Evolutionary conservation across 92 coral and sea anemone genomes (phyloP), one percentile per base, ranked within the genome.

Genomic region (Zoanthus sociatus): DNA sequence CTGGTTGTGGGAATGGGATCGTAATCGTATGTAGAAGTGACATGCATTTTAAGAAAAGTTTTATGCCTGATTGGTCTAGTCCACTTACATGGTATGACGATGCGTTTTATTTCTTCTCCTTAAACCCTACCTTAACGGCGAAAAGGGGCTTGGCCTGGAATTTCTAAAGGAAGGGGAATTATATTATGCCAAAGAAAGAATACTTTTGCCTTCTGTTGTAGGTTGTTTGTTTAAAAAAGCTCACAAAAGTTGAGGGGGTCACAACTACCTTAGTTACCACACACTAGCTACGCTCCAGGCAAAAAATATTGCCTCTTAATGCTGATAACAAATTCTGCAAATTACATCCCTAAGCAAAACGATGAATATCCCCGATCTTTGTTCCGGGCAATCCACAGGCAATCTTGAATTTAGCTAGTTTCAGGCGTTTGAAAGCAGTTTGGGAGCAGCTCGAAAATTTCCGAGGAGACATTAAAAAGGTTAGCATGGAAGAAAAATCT

Each of bases 91-190:
- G 8, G 18, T 21, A 68, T 31, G 77, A 73, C 77, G 77, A 73
- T 42, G 10, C n/a, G 51, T 73, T 13, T 73, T 73, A 73, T 44
- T 73, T 73, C 8, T 73, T 73, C 55, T 37, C 50, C 21, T 73
- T 73, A 73, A 69, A 68, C 55, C 77, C 77, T 73, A 33, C 55
- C 54, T 42, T 73, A 73, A 73, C 10, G 8, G 51, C 77, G 54
- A 73, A 73, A 18, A 73, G 50, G 26, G 54, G 77, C 77, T 1
- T 73, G 12, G 30, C 77, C 18, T 37, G 55, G 77, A 73, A 44
- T 42, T 73, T 73, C 42, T 54, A 73, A 73, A 73, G 77, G 77
- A 42, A 9, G 20, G 26, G 77, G 77, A 7, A 54, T 44, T 54
- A 73, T 20, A 73, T 54, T 73, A 54, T 44, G 77, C 42, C 54